Percentiles rank a stretch among this genome's conserved stretches.
Conservation (phyloP, 2,113 vertebrate genomes). For the Mastomys coucha region DNA sequence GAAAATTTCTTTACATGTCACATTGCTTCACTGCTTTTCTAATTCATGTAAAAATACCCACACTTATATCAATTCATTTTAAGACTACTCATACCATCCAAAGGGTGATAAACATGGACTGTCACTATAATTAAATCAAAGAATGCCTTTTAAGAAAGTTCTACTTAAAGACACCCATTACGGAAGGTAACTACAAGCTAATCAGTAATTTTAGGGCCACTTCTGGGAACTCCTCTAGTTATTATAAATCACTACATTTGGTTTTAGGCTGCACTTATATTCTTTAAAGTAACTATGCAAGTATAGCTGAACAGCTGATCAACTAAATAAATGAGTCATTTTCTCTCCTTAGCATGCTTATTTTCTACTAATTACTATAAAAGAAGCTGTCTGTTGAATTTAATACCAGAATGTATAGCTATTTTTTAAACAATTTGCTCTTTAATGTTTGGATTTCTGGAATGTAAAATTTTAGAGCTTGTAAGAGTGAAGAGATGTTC, state of each 20-base stretch:
- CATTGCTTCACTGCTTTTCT: slow-evolving; percentile 63
- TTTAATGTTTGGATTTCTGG: background rate
- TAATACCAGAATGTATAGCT: background rate
- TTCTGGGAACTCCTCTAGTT: slow-evolving; percentile 56
- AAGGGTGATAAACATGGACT: slow-evolving; percentile 63
- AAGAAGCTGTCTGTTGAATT: background rate
- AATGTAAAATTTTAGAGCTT: background rate
- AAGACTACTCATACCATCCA: slow-evolving; percentile 37
- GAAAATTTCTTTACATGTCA: slow-evolving; percentile 37
- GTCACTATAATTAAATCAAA: slow-evolving; percentile 66
- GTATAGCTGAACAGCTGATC: slow-evolving; percentile 26
- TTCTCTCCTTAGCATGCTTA: slow-evolving; percentile 21
- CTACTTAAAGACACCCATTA: slow-evolving; percentile 28
- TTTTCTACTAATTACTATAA: slow-evolving; percentile 28
- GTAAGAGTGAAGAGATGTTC: background rate
- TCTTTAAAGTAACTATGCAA: slow-evolving; percentile 56
- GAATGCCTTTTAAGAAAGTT: slow-evolving; percentile 38
- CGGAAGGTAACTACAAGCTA: slow-evolving; percentile 59
- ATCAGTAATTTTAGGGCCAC: slow-evolving; percentile 64
- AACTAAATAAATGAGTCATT: slow-evolving; percentile 28
- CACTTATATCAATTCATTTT: slow-evolving; percentile 69
- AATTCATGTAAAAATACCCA: slow-evolving; percentile 28
- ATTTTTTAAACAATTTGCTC: background rate
- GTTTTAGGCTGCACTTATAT: slow-evolving; percentile 66
- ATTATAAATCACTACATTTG: slow-evolving; percentile 73